Conservation (phyloP, 2,113 vertebrate species). For the Hippocampus mohnikei region DNA sequence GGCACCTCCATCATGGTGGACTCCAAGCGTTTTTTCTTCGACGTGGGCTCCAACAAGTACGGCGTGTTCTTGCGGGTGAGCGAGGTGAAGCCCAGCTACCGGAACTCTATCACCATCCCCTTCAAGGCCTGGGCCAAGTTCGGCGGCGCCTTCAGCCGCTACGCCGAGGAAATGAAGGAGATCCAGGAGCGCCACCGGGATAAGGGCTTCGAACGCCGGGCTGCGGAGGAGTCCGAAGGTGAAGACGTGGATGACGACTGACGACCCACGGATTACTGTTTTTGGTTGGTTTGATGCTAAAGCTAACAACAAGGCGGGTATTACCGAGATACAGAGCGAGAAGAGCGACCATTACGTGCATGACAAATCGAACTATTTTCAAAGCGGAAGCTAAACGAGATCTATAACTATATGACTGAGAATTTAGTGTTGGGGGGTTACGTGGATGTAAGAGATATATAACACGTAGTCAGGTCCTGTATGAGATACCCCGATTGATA, state of each 20-base stretch:
- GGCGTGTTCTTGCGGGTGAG: slow-evolving; percentile 94
- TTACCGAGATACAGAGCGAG: slow-evolving; percentile 30
- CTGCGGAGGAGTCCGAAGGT: slow-evolving; percentile 86
- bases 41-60: slow-evolving; percentile 97
- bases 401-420: slow-evolving; percentile 70
- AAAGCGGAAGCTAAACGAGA: slow-evolving; percentile 48
- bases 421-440: slow-evolving; percentile 69
- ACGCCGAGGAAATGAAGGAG: slow-evolving; percentile 96
- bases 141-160: slow-evolving; percentile 90
- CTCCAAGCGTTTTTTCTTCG: slow-evolving; percentile 96
- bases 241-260: slow-evolving; percentile 94
- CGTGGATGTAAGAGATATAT: slow-evolving; percentile 65
- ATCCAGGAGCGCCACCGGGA: slow-evolving; percentile 92
- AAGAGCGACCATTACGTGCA: slow-evolving; percentile 63
- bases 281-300: slow-evolving; percentile 27
- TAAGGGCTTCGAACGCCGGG: slow-evolving; percentile 85
- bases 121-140: slow-evolving; percentile 98
- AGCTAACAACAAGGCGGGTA: slow-evolving; percentile 61
- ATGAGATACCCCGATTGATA: slow-evolving; percentile 56
- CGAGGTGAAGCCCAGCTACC: slow-evolving; percentile 95
- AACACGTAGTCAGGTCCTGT: slow-evolving; percentile 62
- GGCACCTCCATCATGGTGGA: slow-evolving; percentile 95
- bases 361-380: slow-evolving; percentile 63
- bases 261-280: slow-evolving; percentile 38
- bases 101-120: slow-evolving; percentile 95